Evolutionary conservation across 1,140 invertebrate genomes (phyloP), one percentile per base, ranked within the genome.

Genomic region (Zaprionus capensis): DNA sequence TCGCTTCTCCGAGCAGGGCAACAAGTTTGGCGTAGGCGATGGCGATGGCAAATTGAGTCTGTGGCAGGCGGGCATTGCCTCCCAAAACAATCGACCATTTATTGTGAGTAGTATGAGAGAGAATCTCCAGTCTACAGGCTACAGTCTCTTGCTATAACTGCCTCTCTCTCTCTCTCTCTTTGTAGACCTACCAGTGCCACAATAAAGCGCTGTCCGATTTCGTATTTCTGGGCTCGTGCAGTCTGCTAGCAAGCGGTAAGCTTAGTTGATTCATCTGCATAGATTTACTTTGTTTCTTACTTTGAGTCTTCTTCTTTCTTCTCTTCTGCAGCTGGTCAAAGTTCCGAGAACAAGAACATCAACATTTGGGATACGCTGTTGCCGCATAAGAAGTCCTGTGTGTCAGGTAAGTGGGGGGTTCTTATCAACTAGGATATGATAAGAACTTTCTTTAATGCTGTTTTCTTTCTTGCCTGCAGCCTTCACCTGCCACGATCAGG

Each of bases 301-400:
- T 53, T 3, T 28, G 1, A 12, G 2, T 41, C n/a, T 22, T 11
- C 75, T 58, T 81, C 38, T 67, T 64, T 17, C 9, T 56, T 83
- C 38, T 65, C 64, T 12, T 9, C 94, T 94, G 44, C 90, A 95
- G 98, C 98, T 71, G 99, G 99, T 15, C 98, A 99, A 91, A 98
- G 98, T 92, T 97, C 97, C 0, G 99, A 99, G 93, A 98, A 97
- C 88, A 97, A 97, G 87, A 99, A 99, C 93, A 97, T 99, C n/a
- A 98, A 97, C 57, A 95, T 99, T 66, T 99, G 99, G 99, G 99
- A 99, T 92, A 99, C 99, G 1, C 94, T 99, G 57, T 95, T 99
- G 93, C 99, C 99, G 6, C 96, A 97, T 82, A 97, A 97, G 85
- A 99, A 99, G 94, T 96, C 98, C 49, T 94, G 98, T 77, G 97